Evolutionary conservation across 2,888 invertebrate genomes (phyloP).

Genomic region (Phanerotoma sp.): DNA sequence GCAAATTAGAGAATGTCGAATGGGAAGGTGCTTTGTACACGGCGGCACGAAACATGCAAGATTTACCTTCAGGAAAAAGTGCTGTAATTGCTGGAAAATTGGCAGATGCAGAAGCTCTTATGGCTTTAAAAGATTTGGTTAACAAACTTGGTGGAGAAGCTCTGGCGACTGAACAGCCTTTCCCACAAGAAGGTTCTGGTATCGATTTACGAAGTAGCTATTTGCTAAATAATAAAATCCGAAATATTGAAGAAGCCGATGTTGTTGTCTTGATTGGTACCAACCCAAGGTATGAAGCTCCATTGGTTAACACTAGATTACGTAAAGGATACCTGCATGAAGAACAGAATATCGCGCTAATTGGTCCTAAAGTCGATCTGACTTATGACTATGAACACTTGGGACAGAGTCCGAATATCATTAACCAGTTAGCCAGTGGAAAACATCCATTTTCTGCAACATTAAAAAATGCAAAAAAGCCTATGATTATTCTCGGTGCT

Average conservation of each 20-base stretch:
- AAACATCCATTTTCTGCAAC: conserved; percentile 70
- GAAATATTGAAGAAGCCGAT: conserved; percentile 91
- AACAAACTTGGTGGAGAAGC: conserved; percentile 85
- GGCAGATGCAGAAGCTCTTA: conserved; percentile 87
- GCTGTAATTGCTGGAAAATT: conserved; percentile 88
- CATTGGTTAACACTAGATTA: conserved; percentile 91
- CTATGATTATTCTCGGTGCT: conserved; percentile 89
- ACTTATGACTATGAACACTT: conserved; percentile 91
- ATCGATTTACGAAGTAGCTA: conserved; percentile 91
- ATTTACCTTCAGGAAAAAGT: conserved; percentile 70
- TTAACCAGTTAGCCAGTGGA: conserved; percentile 75
- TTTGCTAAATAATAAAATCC: conserved; percentile 86
- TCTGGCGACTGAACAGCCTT: conserved; percentile 87
- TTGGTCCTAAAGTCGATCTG: conserved; percentile 90
- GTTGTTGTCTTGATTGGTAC: conserved; percentile 90
- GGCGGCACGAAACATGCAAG: conserved; percentile 67
- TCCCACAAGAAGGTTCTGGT: conserved; percentile 75
- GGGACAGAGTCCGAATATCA: conserved; percentile 74
- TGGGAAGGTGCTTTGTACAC: conserved; percentile 95
- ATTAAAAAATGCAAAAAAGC: conserved; percentile 78
- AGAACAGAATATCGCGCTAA: conserved; percentile 76
- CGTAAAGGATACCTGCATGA: conserved; percentile 95
- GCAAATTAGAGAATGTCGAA: conserved; percentile 78
- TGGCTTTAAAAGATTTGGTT: conserved; percentile 89
- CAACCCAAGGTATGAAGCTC: conserved; percentile 97